Conservation (phyloP, 2,113 vertebrate species). For the Ictalurus furcatus region DNA sequence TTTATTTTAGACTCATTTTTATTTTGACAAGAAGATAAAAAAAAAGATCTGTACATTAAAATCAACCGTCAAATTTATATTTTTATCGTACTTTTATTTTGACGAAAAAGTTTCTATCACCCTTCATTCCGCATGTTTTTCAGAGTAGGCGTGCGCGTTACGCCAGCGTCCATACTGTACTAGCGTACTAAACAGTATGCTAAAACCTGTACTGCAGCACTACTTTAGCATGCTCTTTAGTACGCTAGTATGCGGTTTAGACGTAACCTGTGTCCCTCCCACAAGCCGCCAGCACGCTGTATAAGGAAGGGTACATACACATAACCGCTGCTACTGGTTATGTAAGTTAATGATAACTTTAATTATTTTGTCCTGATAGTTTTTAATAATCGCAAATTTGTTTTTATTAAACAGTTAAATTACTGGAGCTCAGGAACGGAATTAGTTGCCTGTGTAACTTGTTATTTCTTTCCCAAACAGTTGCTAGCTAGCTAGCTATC, state of each 20-base stretch:
- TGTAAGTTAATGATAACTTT: not conserved
- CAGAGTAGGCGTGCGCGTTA: not conserved
- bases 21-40: not conserved
- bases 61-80: not conserved
- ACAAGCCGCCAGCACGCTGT: not conserved
- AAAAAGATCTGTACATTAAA: not conserved
- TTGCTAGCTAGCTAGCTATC: not conserved
- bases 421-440: not conserved
- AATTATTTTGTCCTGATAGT: not conserved
- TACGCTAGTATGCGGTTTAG: not conserved
- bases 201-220: not conserved
- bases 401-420: not conserved
- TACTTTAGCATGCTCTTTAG: not conserved
- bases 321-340: not conserved
- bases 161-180: not conserved
- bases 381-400: not conserved
- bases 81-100: slow-evolving; percentile 33
- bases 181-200: not conserved
- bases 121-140: not conserved
- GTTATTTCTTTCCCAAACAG: not conserved
- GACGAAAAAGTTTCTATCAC: not conserved
- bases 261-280: not conserved
- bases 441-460: not conserved
- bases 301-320: slow-evolving; percentile 46
- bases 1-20: not conserved